A percentile compares a stretch with the other conserved stretches of the same genome.
These are phyloP conservation scores for Andrena praecox DNA, from an alignment of 2,888 invertebrate genomes.

Conservation along the genomic window DNA sequence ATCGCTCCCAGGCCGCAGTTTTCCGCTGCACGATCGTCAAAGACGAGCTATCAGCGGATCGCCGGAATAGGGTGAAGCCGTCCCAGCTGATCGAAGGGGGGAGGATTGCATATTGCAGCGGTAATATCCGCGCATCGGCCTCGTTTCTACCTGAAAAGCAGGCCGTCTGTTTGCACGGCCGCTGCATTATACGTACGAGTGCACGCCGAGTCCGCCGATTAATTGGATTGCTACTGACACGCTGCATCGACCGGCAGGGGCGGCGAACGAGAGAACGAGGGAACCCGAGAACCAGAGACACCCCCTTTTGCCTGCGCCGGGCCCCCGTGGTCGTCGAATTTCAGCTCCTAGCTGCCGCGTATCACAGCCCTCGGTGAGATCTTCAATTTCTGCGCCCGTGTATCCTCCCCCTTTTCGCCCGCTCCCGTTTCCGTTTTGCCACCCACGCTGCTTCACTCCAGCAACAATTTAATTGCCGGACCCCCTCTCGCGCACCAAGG, in stretches of 20 bases:
- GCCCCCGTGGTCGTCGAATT: slow-evolving; percentile 12
- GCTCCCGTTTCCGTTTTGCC: slow-evolving; percentile 11
- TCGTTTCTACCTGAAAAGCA: slow-evolving; percentile 64
- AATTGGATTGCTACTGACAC: slow-evolving; percentile 67
- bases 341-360: neutral
- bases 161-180: slow-evolving; percentile 47
- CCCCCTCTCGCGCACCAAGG: neutral
- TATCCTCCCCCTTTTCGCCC: neutral
- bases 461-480: slow-evolving; percentile 36
- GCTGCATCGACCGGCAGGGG: slow-evolving; percentile 10
- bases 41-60: slow-evolving; percentile 43
- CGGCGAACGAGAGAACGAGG: neutral
- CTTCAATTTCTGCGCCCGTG: slow-evolving; percentile 12
- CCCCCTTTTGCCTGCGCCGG: neutral
- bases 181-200: slow-evolving; percentile 62
- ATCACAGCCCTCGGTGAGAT: neutral
- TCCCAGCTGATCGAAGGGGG: slow-evolving; percentile 26
- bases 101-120: slow-evolving; percentile 52
- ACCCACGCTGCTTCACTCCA: neutral
- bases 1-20: slow-evolving; percentile 22
- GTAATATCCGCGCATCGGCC: slow-evolving; percentile 59
- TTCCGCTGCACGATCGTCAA: slow-evolving; percentile 34
- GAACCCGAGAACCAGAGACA: too few species aligned
- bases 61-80: slow-evolving; percentile 42
- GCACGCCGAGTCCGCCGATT: slow-evolving; percentile 58